Evolutionary conservation across 2,888 invertebrate genomes (phyloP).

Genomic region (Caenorhabditis sp.): DNA sequence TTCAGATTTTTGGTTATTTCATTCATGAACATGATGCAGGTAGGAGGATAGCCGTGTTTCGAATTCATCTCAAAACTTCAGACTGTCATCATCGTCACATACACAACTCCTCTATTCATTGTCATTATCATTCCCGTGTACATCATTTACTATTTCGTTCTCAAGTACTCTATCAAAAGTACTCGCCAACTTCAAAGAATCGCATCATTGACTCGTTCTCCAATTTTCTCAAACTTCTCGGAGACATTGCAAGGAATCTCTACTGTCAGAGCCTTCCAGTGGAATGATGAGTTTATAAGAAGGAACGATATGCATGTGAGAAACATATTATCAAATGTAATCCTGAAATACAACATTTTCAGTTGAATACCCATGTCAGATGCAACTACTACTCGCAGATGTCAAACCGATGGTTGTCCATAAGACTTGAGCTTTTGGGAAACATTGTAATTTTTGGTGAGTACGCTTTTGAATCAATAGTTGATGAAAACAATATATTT

Average conservation of each 20-base stretch:
- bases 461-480: too few relatives aligned
- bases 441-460: slow-evolving; percentile 72
- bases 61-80: too few relatives aligned
- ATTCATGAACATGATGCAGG: slow-evolving; percentile 71
- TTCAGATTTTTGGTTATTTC: slow-evolving; percentile 78
- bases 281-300: slow-evolving; percentile 74
- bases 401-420: slow-evolving; percentile 68
- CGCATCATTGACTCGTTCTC: slow-evolving; percentile 81
- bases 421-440: slow-evolving; percentile 72
- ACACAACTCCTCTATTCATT: slow-evolving; percentile 80
- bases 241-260: slow-evolving; percentile 82
- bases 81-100: slow-evolving; percentile 79
- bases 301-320: slow-evolving; percentile 62
- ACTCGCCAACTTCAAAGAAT: slow-evolving; percentile 88
- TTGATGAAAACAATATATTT: slow-evolving; percentile 5
- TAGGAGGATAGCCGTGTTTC: slow-evolving; percentile 10
- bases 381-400: slow-evolving; percentile 70
- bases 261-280: slow-evolving; percentile 81
- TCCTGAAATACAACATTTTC: neutral
- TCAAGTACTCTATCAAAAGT: slow-evolving; percentile 95
- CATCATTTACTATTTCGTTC: slow-evolving; percentile 79
- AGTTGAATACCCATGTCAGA: slow-evolving; percentile 67
- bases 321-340: neutral
- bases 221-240: slow-evolving; percentile 83
- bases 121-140: slow-evolving; percentile 80